These are phyloP conservation scores for Apteryx mantelli DNA, from an alignment of 2,113 vertebrate genomes.

Conservation along the genomic window DNA sequence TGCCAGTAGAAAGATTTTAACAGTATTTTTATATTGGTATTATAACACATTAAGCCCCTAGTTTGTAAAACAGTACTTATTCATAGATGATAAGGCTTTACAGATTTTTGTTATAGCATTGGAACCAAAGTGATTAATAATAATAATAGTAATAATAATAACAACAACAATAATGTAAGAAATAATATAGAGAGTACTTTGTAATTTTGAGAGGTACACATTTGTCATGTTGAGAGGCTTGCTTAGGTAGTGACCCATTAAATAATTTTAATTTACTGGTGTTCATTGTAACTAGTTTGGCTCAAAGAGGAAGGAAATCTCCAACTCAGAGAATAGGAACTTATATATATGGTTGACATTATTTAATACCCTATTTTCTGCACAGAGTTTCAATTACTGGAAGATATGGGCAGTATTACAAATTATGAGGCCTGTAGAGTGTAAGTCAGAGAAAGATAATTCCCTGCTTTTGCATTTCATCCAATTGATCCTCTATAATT, in stretches of 20 bases:
- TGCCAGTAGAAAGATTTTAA: neutral
- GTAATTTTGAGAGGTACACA: neutral
- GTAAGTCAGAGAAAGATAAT: conserved; percentile 27
- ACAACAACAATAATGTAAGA: neutral
- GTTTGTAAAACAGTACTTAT: neutral
- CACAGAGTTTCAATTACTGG: conserved; percentile 20
- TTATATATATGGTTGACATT: neutral
- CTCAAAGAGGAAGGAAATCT: neutral
- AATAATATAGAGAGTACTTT: neutral
- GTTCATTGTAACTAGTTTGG: neutral
- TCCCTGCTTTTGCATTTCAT: neutral
- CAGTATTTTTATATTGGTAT: neutral
- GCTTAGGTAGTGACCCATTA: neutral
- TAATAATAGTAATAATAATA: neutral
- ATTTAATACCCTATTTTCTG: conserved; percentile 34
- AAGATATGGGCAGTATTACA: conserved; percentile 7
- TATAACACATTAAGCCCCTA: neutral
- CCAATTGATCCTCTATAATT: neutral
- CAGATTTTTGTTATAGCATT: neutral
- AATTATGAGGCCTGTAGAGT: neutral
- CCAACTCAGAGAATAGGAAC: neutral
- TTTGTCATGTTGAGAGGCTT: neutral
- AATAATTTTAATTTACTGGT: conserved; percentile 36
- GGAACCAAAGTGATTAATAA: neutral
- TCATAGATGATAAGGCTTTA: neutral